Evolutionary conservation across 2,797 vertebrate species (phyloP), one percentile per base, ranked within the genome.

Genomic region (Tiaroga cobitis): DNA sequence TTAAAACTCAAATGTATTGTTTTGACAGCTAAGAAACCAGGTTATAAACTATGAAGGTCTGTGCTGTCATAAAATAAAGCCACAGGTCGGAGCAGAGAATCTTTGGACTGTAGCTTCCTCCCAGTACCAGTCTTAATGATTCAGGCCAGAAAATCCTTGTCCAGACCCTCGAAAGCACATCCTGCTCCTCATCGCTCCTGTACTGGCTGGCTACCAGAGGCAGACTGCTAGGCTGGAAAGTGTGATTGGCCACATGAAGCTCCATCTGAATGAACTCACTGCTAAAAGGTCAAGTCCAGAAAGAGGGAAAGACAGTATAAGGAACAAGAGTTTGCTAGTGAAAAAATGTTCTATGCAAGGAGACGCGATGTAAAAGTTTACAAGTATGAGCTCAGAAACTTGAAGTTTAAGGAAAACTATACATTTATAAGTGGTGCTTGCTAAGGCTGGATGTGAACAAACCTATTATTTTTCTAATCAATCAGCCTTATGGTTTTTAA

Each of bases 221-320:
- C 46, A 34, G 80, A 80, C 79, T 63, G 68, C 68, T 68, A 24
- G 39, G 54, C 51, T 65, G 65, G 18, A 39, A 56, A 83, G 41
- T 37, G 75, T 84, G 54, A 84, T 59, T 78, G 54, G 29, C 26
- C 8, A 11, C 59, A 77, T 65, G 34, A 80, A 80, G 63, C 32
- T 59, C n/a, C 41, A n/a, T 69, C 75, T 43, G 49, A 73, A 65
- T 68, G 46, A 74, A 81, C 79, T 82, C 69, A 29, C 43, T 78
- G 83, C 56, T 79, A 73, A 81, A 65, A 82, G 80, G 67, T 82
- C 80, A 82, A 70, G 18, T 24, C n/a, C 3, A 59, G 26, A 46
- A 29, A 34, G 51, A 46, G 15, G 46, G n/a, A 54, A 83, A 81
- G n/a, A 75, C 51, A 21, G 41, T 41, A 18, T 9, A 76, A 26